These are phyloP conservation scores for Rynchops niger DNA, from an alignment of 2,113 vertebrate species.

Conservation along the genomic window DNA sequence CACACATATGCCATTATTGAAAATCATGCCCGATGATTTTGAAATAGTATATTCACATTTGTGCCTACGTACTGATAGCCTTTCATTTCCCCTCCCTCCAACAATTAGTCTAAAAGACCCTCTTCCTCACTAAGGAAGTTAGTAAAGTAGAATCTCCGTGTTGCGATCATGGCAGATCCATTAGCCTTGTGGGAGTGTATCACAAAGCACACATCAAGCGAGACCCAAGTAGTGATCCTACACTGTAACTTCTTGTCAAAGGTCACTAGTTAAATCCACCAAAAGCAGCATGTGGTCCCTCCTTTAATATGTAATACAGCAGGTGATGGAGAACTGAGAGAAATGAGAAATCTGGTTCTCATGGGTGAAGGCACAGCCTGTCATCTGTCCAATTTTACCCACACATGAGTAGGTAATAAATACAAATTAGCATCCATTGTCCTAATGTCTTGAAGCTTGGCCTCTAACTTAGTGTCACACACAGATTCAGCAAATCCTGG, in stretches of 20 bases:
- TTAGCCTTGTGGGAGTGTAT: not conserved
- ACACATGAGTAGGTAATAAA: constrained; percentile 42
- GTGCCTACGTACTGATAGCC: not conserved
- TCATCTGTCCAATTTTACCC: constrained; percentile 7
- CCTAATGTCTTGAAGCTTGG: not conserved
- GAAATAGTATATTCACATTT: constrained; percentile 12
- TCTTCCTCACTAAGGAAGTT: constrained; percentile 1
- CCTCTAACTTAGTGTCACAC: constrained; percentile 7
- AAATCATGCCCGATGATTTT: constrained; percentile 47
- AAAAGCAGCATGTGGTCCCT: not conserved
- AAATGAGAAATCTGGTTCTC: not conserved
- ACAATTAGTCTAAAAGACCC: constrained; percentile 17
- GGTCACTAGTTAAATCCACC: not conserved
- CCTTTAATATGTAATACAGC: not conserved
- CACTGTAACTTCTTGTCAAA: not conserved
- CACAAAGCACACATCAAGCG: not conserved
- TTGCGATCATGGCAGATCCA: not conserved
- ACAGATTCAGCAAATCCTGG: not conserved
- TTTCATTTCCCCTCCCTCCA: constrained; percentile 1
- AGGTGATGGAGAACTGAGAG: not conserved
- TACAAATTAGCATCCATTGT: constrained; percentile 35
- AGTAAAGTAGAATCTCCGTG: not conserved
- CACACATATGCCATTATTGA: constrained; percentile 33
- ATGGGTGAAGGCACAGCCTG: constrained; percentile 20
- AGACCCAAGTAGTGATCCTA: not conserved